These are phyloP conservation scores for Lepidonotus clava DNA, from an alignment of 2,888 invertebrate species.

Conservation along the genomic window DNA sequence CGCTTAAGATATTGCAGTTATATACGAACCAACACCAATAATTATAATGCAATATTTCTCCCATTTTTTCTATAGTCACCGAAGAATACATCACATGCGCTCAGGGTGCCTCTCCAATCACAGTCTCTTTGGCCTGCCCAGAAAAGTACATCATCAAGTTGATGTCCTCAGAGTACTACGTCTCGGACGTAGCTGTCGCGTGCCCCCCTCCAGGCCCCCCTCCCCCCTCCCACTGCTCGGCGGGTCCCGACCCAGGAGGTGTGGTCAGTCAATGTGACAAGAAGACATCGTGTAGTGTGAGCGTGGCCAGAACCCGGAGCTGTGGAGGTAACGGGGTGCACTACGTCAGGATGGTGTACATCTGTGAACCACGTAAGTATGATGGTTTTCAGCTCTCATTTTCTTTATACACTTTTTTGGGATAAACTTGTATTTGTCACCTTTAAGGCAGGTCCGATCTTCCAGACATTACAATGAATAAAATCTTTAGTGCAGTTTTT, in stretches of 20 bases:
- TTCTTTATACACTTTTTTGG: too few relatives aligned
- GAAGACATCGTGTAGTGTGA: neutral
- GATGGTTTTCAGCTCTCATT: too few relatives aligned
- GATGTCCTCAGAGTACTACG: neutral
- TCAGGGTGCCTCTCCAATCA: neutral
- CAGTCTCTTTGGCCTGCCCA: neutral
- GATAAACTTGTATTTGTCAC: too few relatives aligned
- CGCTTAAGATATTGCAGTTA: too few relatives aligned
- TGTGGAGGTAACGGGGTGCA: neutral
- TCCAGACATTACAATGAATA: too few relatives aligned
- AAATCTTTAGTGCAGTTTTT: too few relatives aligned
- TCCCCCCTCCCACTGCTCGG: neutral
- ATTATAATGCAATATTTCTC: neutral
- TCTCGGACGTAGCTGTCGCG: neutral
- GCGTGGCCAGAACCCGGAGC: neutral
- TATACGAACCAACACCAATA: too few relatives aligned
- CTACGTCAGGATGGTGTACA: neutral
- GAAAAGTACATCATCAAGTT: neutral
- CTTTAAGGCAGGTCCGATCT: too few relatives aligned
- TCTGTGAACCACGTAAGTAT: conserved; percentile 30
- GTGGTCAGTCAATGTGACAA: neutral
- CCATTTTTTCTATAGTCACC: neutral
- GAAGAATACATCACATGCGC: neutral
- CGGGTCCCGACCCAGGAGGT: neutral
- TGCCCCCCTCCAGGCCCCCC: neutral